Conservation (phyloP, 2,888 invertebrate species). For the Saturnia pavonia region DNA sequence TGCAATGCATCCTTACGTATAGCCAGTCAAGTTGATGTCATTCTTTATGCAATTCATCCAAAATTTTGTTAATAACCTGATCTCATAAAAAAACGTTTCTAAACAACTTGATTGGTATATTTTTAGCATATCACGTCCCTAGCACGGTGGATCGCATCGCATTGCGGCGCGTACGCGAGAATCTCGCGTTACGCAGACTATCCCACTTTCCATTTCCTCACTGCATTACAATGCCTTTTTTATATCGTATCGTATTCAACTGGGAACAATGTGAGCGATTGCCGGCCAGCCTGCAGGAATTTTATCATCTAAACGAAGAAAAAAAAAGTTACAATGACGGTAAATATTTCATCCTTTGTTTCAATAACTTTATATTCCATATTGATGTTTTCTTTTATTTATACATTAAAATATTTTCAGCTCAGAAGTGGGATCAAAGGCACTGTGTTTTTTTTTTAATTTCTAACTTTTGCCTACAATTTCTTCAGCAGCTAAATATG, state of each 20-base stretch:
- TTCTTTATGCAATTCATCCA: too few relatives aligned
- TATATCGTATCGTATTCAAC: conserved; percentile 45
- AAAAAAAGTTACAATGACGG: conserved; percentile 2
- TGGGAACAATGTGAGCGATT: conserved; percentile 42
- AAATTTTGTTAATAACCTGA: neutral
- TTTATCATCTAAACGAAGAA: conserved; percentile 23
- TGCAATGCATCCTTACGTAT: too few relatives aligned
- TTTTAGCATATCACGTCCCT: conserved; percentile 42
- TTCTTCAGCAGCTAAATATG: too few relatives aligned
- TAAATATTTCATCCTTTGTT: conserved; percentile 20
- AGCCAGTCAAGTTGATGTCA: too few relatives aligned
- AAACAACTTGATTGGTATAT: neutral
- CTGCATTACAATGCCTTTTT: conserved; percentile 60
- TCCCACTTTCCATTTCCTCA: conserved; percentile 73
- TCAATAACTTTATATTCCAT: conserved; percentile 4
- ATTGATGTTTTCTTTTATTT: neutral
- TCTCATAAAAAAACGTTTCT: neutral
- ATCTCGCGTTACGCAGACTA: conserved; percentile 72
- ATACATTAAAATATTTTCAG: neutral
- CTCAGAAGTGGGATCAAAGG: neutral
- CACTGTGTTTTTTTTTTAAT: too few relatives aligned
- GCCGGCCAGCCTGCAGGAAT: conserved; percentile 25
- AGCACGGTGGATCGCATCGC: conserved; percentile 53
- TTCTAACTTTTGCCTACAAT: too few relatives aligned
- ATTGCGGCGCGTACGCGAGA: conserved; percentile 68